Conservation (phyloP, 2,797 vertebrate genomes). For the Megalops cyprinoides region DNA sequence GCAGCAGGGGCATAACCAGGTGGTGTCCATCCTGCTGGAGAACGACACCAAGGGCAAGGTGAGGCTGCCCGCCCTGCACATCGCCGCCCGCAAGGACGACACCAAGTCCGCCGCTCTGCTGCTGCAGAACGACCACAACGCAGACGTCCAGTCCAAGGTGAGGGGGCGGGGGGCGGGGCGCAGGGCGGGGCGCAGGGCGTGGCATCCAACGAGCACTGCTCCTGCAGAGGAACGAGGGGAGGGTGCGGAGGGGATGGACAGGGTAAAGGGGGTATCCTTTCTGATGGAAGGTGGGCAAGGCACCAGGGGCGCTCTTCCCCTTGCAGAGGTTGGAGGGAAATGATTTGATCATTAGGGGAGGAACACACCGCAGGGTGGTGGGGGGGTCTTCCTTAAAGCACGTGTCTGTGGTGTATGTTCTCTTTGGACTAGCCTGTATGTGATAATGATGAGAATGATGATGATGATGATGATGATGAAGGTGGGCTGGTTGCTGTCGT, state of each 20-base stretch:
- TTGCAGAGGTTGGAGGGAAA: slow-evolving; percentile 24
- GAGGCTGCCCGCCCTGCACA: slow-evolving; percentile 92
- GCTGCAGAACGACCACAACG: slow-evolving; percentile 97
- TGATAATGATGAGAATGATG: slow-evolving; percentile 4
- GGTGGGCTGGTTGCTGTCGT: background rate
- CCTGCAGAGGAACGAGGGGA: rapidly evolving
- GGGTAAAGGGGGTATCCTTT: too few relatives aligned
- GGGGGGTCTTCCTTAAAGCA: slow-evolving; percentile 8
- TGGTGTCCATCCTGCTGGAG: slow-evolving; percentile 93
- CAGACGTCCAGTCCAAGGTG: slow-evolving; percentile 98
- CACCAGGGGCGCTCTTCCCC: background rate
- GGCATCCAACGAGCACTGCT: background rate
- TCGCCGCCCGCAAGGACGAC: slow-evolving; percentile 96
- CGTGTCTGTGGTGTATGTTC: slow-evolving; percentile 26
- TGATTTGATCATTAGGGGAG: background rate
- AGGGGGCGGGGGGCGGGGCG: slow-evolving; percentile 13
- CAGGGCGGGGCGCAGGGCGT: too few relatives aligned
- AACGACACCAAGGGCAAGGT: slow-evolving; percentile 98
- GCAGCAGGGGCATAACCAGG: slow-evolving; percentile 98
- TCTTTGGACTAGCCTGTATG: slow-evolving; percentile 8
- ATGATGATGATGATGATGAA: background rate
- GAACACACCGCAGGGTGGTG: background rate
- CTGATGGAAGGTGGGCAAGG: background rate
- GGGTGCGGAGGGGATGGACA: background rate
- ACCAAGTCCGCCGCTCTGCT: slow-evolving; percentile 95